A percentile compares a stretch with the other conserved stretches of the same genome.
Conservation (phyloP, 2,797 vertebrate species). For the Propithecus perrieri region DNA sequence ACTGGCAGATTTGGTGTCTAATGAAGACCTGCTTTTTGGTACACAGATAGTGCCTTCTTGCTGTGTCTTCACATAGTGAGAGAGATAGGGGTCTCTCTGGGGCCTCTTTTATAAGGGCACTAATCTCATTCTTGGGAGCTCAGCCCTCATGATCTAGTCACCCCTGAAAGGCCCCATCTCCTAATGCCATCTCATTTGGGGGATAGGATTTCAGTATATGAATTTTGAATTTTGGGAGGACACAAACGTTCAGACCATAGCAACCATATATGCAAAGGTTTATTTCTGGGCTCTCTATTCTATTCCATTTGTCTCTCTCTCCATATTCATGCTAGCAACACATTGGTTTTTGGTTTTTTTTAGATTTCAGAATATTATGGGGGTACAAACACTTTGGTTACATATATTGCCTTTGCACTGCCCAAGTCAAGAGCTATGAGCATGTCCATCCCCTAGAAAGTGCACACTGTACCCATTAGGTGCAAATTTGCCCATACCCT, state of each 20-base stretch:
- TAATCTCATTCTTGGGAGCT: not conserved
- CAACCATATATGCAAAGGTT: not conserved
- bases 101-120: not conserved
- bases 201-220: not conserved
- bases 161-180: not conserved
- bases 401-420: no score
- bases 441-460: no score
- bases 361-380: no score
- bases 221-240: not conserved
- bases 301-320: not conserved
- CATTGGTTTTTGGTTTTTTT: not conserved
- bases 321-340: not conserved
- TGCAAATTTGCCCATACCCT: no score
- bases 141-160: not conserved
- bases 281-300: not conserved
- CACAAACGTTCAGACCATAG: not conserved
- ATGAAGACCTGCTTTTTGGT: not conserved
- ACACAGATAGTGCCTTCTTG: not conserved
- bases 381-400: no score
- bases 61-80: not conserved
- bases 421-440: no score
- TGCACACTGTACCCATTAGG: no score
- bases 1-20: not conserved
- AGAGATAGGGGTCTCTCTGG: not conserved
- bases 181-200: not conserved